phyloP scores from a whole-genome alignment of 2,113 vertebrate species.

The Zosterops japonicus region DNA sequence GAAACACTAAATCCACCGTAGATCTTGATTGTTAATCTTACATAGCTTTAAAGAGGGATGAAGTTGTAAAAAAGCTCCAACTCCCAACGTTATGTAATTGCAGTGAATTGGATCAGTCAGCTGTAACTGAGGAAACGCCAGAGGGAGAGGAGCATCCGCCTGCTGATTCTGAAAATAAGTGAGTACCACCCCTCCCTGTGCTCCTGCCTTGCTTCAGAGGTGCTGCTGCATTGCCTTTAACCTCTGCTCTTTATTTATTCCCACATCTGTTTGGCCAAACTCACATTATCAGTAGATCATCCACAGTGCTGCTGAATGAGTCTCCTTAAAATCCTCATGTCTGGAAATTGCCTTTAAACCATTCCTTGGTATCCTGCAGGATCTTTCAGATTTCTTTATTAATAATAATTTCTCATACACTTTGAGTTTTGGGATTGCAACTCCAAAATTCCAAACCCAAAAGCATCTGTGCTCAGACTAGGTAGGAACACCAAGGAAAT shows the following conservation, averaged over 20 bases:
- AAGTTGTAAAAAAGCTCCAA: neutral
- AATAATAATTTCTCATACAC: neutral
- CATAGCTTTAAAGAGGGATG: neutral
- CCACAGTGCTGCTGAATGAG: neutral
- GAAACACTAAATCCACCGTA: neutral
- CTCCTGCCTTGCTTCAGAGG: neutral
- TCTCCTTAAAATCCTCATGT: fast-evolving
- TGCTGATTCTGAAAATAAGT: slow-evolving; percentile 98
- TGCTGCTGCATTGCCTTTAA: neutral
- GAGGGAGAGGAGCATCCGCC: slow-evolving; percentile 96
- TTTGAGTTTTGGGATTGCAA: neutral
- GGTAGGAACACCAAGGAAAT: neutral
- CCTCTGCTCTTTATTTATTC: neutral
- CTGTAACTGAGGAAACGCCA: slow-evolving; percentile 90
- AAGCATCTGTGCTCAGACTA: neutral
- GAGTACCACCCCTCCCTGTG: slow-evolving; percentile 27
- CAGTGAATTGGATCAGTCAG: slow-evolving; percentile 95
- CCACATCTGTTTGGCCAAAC: neutral
- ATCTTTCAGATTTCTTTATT: neutral
- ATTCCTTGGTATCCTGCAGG: neutral
- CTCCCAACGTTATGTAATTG: slow-evolving; percentile 56
- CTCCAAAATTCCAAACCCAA: neutral
- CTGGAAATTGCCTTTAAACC: neutral
- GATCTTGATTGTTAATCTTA: neutral
- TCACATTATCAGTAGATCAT: neutral